Conservation (phyloP, 1,140 invertebrate species). For the Drosophila ercepeae region DNA sequence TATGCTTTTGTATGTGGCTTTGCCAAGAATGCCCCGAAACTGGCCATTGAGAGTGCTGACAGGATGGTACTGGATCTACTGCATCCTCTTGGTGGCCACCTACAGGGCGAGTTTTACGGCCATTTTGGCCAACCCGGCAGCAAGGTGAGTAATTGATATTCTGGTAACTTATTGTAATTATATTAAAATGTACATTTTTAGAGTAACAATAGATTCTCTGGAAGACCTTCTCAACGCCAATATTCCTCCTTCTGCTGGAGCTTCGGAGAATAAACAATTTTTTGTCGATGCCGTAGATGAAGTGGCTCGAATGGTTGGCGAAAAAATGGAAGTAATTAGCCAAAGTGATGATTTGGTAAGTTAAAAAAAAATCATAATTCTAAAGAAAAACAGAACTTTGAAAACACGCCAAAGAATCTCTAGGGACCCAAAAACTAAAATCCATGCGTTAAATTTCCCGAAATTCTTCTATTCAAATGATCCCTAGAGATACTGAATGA, state of each 20-base stretch:
- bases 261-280: slow-evolving; percentile 88
- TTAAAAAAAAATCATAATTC: not conserved
- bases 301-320: slow-evolving; percentile 87
- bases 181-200: slow-evolving; percentile 48
- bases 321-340: slow-evolving; percentile 87
- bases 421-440: not conserved
- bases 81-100: slow-evolving; percentile 89
- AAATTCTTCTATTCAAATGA: not conserved
- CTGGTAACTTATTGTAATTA: no score
- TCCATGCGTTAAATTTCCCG: not conserved
- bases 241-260: slow-evolving; percentile 88
- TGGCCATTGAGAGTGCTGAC: slow-evolving; percentile 91
- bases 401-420: not conserved
- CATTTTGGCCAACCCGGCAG: slow-evolving; percentile 90
- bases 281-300: slow-evolving; percentile 88
- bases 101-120: slow-evolving; percentile 93
- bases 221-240: slow-evolving; percentile 87
- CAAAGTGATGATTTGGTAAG: slow-evolving; percentile 86
- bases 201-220: slow-evolving; percentile 91
- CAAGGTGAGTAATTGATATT: slow-evolving; percentile 84
- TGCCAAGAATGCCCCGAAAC: slow-evolving; percentile 89
- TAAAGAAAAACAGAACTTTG: not conserved
- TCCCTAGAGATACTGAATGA: not conserved
- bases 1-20: slow-evolving; percentile 90
- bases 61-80: slow-evolving; percentile 94